Conservation (phyloP, 2,888 invertebrate species). For the Cartodere bifasciata region DNA sequence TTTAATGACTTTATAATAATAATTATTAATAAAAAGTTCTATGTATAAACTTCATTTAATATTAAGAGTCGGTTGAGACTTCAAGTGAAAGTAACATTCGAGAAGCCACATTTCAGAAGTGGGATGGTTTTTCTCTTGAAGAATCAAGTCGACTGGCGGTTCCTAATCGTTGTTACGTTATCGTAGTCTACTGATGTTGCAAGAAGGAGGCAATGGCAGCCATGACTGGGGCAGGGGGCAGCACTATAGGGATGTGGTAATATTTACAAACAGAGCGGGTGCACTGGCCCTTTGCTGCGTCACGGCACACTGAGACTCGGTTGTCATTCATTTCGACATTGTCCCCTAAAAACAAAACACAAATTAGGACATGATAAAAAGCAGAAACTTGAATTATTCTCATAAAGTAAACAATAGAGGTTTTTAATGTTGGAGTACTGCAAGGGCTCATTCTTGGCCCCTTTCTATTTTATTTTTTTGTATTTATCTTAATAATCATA, state of each 20-base stretch:
- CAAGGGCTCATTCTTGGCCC: not conserved
- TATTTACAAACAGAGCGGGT: slow-evolving; percentile 91
- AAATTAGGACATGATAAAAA: not conserved
- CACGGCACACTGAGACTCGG: slow-evolving; percentile 91
- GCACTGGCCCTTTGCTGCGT: slow-evolving; percentile 89
- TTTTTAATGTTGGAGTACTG: slow-evolving; percentile 1
- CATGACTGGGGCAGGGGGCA: slow-evolving; percentile 73
- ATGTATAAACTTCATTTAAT: slow-evolving; percentile 34
- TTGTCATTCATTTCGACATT: slow-evolving; percentile 91
- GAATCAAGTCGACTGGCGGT: too few relatives aligned
- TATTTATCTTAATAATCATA: too few relatives aligned
- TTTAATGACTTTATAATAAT: slow-evolving; percentile 33
- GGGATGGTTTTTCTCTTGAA: too few relatives aligned
- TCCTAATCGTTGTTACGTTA: too few relatives aligned
- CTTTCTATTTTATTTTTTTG: too few relatives aligned
- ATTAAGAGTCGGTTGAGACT: slow-evolving; percentile 22
- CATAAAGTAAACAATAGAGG: slow-evolving; percentile 1
- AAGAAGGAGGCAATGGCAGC: slow-evolving; percentile 43
- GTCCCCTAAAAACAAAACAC: slow-evolving; percentile 55
- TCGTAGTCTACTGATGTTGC: too few relatives aligned
- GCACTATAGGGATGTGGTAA: slow-evolving; percentile 88
- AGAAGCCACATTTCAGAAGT: too few relatives aligned
- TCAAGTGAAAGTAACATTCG: slow-evolving; percentile 14
- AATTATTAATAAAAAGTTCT: slow-evolving; percentile 32
- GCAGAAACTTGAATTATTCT: not conserved